Evolutionary conservation across 30 jellyfish, hydroid and myxozoan genomes (phyloP).

Genomic region (Hydra vulgaris): DNA sequence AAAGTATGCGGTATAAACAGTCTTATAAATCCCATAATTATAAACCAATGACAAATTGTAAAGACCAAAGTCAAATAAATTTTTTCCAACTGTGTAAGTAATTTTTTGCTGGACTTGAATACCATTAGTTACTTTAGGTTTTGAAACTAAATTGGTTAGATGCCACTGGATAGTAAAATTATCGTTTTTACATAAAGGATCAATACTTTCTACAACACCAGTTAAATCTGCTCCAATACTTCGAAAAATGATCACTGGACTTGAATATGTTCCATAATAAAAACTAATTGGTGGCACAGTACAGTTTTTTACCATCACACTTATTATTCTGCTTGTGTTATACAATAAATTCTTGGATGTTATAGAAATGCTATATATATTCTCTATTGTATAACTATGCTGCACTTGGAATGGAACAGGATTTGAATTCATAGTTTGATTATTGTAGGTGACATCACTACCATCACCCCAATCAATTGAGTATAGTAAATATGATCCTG

Average conservation of each 20-base stretch:
- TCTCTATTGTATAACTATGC: no score
- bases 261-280: background rate
- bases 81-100: background rate
- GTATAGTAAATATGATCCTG: no score
- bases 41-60: background rate
- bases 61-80: background rate
- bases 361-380: no score
- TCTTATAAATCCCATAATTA: background rate
- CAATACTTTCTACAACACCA: background rate
- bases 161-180: background rate
- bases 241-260: background rate
- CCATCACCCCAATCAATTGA: no score
- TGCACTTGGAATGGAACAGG: no score
- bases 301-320: background rate
- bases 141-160: background rate
- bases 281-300: background rate
- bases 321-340: no score
- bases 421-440: no score
- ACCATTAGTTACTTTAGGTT: background rate
- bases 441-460: no score
- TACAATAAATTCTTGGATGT: no score
- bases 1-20: background rate
- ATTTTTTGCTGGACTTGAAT: background rate
- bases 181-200: background rate
- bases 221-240: background rate